These are phyloP conservation scores for Chelon labrosus DNA, from an alignment of 2,797 vertebrate genomes.

Conservation along the genomic window DNA sequence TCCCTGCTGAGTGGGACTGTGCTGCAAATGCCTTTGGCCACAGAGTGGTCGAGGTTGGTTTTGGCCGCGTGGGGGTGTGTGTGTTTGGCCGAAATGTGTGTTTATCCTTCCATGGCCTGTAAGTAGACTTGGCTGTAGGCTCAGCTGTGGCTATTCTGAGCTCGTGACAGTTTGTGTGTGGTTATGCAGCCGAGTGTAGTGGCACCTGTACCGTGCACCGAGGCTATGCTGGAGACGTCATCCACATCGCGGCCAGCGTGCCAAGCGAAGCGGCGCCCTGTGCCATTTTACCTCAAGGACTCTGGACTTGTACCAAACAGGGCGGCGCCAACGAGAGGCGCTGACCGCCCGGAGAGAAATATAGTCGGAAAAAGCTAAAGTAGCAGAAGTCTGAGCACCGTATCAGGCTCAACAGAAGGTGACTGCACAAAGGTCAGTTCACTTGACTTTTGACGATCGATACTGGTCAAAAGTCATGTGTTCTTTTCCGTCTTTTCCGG, in stretches of 20 bases:
- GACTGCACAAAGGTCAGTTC: no score
- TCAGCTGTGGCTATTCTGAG: conserved; percentile 37
- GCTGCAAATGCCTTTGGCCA: conserved; percentile 66
- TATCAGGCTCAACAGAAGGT: no score
- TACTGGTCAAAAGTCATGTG: no score
- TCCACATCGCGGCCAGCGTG: conserved; percentile 23
- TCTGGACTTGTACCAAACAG: conserved; percentile 70
- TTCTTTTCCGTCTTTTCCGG: no score
- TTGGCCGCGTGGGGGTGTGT: conserved; percentile 55
- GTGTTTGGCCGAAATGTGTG: conserved; percentile 57
- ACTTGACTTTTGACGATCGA: no score
- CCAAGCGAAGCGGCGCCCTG: conserved; percentile 20
- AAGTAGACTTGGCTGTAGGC: conserved; percentile 68
- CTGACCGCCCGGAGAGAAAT: conserved; percentile 17
- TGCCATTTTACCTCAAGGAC: conserved; percentile 74
- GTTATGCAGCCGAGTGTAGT: conserved; percentile 28
- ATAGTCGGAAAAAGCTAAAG: no score
- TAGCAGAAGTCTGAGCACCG: no score
- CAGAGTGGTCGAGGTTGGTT: conserved; percentile 56
- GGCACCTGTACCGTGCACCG: conserved; percentile 51
- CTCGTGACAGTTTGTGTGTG: conserved; percentile 24
- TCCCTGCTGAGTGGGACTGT: conserved; percentile 58
- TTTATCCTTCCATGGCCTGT: conserved; percentile 67
- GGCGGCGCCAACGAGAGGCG: conserved; percentile 32
- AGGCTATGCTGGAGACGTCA: conserved; percentile 22